Evolutionary conservation across 2,113 vertebrate genomes (phyloP).

Genomic region (Dissostichus mawsoni): DNA sequence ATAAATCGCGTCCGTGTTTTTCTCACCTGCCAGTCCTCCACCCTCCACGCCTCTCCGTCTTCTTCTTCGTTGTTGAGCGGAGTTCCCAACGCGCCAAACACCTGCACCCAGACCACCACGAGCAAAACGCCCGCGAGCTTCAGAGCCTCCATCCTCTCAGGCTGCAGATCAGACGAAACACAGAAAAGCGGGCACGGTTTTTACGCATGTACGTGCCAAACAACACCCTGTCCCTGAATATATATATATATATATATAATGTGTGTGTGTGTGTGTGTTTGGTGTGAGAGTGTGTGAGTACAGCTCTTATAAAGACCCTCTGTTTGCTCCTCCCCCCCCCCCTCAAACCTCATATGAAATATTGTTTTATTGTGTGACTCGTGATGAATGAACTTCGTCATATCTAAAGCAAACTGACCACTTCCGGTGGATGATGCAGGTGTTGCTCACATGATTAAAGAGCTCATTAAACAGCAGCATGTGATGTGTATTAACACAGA

Average conservation of each 20-base stretch:
- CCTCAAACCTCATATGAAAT: conserved; percentile 3
- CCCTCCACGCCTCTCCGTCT: conserved; percentile 62
- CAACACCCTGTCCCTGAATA: not conserved
- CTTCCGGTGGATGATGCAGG: conserved; percentile 28
- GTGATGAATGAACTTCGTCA: conserved; percentile 20
- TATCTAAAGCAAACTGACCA: conserved; percentile 29
- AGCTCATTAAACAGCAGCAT: conserved; percentile 13
- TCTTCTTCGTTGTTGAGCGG: conserved; percentile 56
- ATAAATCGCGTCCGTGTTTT: not conserved
- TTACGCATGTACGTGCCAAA: conserved; percentile 33
- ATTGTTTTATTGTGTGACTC: conserved; percentile 13
- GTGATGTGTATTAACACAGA: not conserved
- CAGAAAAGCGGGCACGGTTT: not conserved
- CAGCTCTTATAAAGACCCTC: conserved; percentile 50
- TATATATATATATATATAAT: not conserved
- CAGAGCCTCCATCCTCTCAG: conserved; percentile 68
- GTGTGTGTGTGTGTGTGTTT: not conserved
- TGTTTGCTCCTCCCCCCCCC: conserved; percentile 52
- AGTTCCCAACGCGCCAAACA: conserved; percentile 58
- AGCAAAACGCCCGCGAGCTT: conserved; percentile 69
- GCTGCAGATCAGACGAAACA: not conserved
- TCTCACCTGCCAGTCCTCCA: conserved; percentile 78
- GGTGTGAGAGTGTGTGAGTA: not conserved
- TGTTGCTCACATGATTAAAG: conserved; percentile 8
- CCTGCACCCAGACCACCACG: conserved; percentile 66